A percentile compares a stretch with the other conserved stretches of the same genome.
Evolutionary conservation across 2,888 invertebrate genomes (phyloP).

Genomic region (Periphyllus acericola): DNA sequence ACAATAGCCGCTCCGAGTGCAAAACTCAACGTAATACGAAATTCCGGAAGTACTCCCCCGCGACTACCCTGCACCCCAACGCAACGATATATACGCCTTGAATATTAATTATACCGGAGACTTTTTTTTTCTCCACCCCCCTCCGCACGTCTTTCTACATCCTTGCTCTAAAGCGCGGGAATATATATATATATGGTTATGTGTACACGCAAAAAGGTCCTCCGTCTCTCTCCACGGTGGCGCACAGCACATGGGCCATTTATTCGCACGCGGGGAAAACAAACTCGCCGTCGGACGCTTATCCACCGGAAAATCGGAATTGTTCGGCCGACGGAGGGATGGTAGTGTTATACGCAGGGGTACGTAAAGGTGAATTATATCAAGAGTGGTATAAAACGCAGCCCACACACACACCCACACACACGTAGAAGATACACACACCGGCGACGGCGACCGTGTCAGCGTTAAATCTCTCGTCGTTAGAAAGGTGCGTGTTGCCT

Average conservation of each 20-base stretch:
- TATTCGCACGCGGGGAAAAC: constrained; percentile 33
- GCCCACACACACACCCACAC: neutral
- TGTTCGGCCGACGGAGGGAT: neutral
- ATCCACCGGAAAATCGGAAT: constrained; percentile 58
- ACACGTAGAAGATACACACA: neutral
- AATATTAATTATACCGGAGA: constrained; percentile 50
- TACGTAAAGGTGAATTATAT: constrained; percentile 37
- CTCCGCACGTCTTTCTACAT: neutral
- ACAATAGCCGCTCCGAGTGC: too few relatives aligned
- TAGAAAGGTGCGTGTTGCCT: constrained; percentile 32
- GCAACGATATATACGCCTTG: neutral
- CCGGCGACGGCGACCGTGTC: neutral
- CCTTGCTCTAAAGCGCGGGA: neutral
- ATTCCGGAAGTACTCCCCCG: constrained; percentile 10
- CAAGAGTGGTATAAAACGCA: constrained; percentile 36
- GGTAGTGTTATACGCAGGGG: neutral
- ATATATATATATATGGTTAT: neutral
- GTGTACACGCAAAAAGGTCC: constrained; percentile 35
- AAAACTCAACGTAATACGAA: constrained; percentile 3
- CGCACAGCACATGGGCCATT: constrained; percentile 28
- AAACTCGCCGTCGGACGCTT: constrained; percentile 32
- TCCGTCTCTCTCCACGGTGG: neutral
- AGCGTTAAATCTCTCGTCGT: constrained; percentile 56
- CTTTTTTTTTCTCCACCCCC: neutral
- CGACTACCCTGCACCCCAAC: neutral